phyloP scores from a whole-genome alignment of 2,888 invertebrate species.

The Holacanthella duospinosa region DNA sequence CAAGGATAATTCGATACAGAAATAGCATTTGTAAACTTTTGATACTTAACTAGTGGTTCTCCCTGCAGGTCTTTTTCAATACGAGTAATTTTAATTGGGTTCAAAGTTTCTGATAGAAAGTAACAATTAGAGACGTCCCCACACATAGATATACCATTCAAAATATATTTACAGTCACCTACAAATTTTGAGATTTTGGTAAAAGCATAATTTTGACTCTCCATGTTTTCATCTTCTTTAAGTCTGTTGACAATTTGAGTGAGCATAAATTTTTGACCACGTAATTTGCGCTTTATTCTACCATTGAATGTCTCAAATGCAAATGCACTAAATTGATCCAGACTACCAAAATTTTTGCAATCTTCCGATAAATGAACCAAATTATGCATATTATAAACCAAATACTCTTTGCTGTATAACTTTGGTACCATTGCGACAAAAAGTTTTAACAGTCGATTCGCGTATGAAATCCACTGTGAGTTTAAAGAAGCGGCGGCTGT shows the following conservation, averaged over 20 bases:
- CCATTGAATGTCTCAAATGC: slow-evolving; percentile 7
- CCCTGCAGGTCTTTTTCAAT: background rate
- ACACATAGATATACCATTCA: background rate
- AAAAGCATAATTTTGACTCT: background rate
- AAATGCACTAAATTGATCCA: slow-evolving; percentile 10
- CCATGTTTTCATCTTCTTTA: background rate
- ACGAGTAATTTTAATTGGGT: background rate
- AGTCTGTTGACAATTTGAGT: slow-evolving; percentile 4
- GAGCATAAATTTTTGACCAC: background rate
- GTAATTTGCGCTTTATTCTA: background rate
- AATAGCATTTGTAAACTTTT: background rate
- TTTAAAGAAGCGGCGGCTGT: background rate
- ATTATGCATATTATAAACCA: slow-evolving; percentile 10
- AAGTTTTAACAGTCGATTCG: background rate
- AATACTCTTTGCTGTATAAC: background rate
- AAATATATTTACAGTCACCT: background rate
- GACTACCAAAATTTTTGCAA: background rate
- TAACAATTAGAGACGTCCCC: background rate
- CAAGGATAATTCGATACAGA: background rate
- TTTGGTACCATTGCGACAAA: background rate
- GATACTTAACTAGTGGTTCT: background rate
- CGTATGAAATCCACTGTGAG: background rate
- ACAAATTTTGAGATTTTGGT: background rate
- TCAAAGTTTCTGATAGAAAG: background rate
- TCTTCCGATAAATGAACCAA: slow-evolving; percentile 7